Conservation (phyloP, 2,113 vertebrate genomes). For the Rattus norvegicus region GRCr8 NC_086026.1:74649501-74650000, state of each 20-base stretch:
- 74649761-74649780: constrained; percentile 67
- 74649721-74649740: constrained; percentile 45
- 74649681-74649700: constrained; percentile 18
- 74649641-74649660: background rate
- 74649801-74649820: constrained; percentile 63
- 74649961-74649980: background rate
- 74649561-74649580: background rate
- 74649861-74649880: constrained; percentile 58
- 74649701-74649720: constrained; percentile 58
- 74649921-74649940: background rate
- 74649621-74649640: background rate
- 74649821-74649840: constrained; percentile 54
- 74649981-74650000: constrained; percentile 19
- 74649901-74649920: background rate
- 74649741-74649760: constrained; percentile 74
- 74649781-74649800: constrained; percentile 75
- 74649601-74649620: background rate
- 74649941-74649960: background rate
- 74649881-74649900: constrained; percentile 40
- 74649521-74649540: background rate
- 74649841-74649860: constrained; percentile 16
- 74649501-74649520: background rate
- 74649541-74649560: background rate
- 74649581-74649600: background rate
- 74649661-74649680: background rate